A percentile compares a stretch with the other conserved stretches of the same genome.
Conservation (phyloP, 2,113 vertebrate genomes). For the Mustela nigripes region DNA sequence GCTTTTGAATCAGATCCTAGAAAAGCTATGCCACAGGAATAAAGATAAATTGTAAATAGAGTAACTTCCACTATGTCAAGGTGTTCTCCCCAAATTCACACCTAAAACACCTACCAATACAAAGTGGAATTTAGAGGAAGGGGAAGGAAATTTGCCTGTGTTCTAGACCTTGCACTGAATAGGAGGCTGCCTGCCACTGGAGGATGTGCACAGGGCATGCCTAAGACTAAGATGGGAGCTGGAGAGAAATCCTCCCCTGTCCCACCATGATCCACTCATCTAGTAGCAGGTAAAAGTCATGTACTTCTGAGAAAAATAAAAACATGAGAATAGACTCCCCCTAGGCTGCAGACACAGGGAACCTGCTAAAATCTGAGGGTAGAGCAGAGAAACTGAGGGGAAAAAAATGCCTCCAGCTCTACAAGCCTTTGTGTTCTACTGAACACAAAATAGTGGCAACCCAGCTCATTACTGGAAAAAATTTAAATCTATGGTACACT, state of each 20-base stretch:
- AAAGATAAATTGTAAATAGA: neutral
- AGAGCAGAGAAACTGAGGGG: neutral
- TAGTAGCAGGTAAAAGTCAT: neutral
- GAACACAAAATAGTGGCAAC: too few species aligned
- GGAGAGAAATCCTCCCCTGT: too few species aligned
- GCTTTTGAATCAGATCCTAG: slow-evolving; percentile 17
- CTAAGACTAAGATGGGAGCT: neutral
- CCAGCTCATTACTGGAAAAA: neutral
- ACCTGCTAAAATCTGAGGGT: neutral
- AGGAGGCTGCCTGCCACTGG: neutral
- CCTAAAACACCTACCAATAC: neutral
- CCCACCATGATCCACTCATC: neutral
- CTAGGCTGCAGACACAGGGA: neutral
- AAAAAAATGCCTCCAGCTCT: neutral
- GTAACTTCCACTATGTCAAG: neutral
- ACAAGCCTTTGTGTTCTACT: neutral
- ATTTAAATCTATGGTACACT: neutral
- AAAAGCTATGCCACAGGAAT: neutral
- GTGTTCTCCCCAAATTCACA: neutral
- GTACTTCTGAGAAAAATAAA: neutral
- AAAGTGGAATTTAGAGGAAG: neutral
- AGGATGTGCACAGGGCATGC: neutral
- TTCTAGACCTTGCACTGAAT: neutral
- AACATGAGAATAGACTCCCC: neutral
- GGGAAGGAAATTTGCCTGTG: neutral